These are phyloP conservation scores for Peucedramus taeniatus DNA, from an alignment of 2,113 vertebrate genomes.

Conservation along the genomic window DNA sequence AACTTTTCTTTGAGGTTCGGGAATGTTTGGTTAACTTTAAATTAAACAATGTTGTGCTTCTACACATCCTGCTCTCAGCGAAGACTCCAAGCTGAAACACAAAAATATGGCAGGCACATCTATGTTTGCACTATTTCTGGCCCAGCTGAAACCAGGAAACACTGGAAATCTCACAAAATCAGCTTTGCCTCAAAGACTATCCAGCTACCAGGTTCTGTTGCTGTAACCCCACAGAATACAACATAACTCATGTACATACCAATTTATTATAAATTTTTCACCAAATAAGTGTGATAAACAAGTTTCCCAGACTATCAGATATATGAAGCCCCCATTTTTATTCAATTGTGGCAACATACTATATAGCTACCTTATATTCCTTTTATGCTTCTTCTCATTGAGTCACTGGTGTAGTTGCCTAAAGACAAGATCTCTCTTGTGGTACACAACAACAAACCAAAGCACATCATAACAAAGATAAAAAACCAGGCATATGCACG, in stretches of 20 bases:
- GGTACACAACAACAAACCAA: neutral
- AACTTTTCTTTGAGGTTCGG: conserved; percentile 17
- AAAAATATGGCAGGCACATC: conserved; percentile 28
- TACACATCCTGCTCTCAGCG: conserved; percentile 29
- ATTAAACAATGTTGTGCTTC: conserved; percentile 44
- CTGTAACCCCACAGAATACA: neutral
- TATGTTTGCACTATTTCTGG: conserved; percentile 32
- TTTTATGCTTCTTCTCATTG: neutral
- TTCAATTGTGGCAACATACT: neutral
- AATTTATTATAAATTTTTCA: neutral
- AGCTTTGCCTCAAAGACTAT: neutral
- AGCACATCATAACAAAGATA: neutral
- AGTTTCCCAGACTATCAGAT: neutral
- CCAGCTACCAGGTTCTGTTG: neutral
- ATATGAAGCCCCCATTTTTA: neutral
- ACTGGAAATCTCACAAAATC: conserved; percentile 20
- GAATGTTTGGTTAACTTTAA: conserved; percentile 53
- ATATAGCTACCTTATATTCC: neutral
- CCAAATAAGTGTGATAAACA: neutral
- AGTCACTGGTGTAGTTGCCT: neutral
- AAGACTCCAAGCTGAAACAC: conserved; percentile 13
- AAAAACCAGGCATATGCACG: neutral
- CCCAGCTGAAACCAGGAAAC: neutral
- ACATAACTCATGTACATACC: neutral
- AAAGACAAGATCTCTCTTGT: neutral